Base-by-base conservation (phyloP, 2,888 invertebrate genomes). In the Anticlea derivata region DNA sequence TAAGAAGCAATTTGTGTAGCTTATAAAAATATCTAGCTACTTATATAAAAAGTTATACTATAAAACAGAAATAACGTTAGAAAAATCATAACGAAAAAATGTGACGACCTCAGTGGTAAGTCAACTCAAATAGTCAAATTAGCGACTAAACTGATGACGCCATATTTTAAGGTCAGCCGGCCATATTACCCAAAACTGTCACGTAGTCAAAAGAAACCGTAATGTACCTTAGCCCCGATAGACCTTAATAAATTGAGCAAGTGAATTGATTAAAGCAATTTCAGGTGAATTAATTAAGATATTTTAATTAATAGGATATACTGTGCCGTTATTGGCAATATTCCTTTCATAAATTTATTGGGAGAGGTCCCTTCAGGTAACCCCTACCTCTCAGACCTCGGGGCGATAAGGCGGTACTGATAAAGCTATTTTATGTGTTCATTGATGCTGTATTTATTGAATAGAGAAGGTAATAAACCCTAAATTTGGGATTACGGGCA, bases 341-440 rank as follows among this genome's bases (percentile, higher is more conserved):
- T 86, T 88, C 88, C 88, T 88, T 90, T 89, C 87, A 86, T 86
- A 86, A 90, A 89, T 88, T 89, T 89, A 89, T 90, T 86, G 88
- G 86, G 89, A 89, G 82, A 65, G 80, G 81, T 77, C 75, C 83
- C 83, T 86, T 84, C 80, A 81, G 85, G 46, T 50, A 81, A 73
- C 73, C 67, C 67, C 70, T 69, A 69, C 73, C 75, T 75, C 73
- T 66, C 67, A 70, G 68, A 69, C 73, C 75, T 75, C 70, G 68
- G 68, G 72, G 77, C 79, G 87, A 87, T 87, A 86, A 86, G 82
- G 72, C 64, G 51, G 60, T 54, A 56, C 69, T 71, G 78, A 78
- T 81, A 77, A 75, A 73, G 67, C 65, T 66, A 73, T 66, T 73
- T 79, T 70, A 74, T 65, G 63, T 58, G 58, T 26, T 44, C 55